phyloP scores from a whole-genome alignment of 2,113 vertebrate species.

The Pygathrix nemaeus region DNA sequence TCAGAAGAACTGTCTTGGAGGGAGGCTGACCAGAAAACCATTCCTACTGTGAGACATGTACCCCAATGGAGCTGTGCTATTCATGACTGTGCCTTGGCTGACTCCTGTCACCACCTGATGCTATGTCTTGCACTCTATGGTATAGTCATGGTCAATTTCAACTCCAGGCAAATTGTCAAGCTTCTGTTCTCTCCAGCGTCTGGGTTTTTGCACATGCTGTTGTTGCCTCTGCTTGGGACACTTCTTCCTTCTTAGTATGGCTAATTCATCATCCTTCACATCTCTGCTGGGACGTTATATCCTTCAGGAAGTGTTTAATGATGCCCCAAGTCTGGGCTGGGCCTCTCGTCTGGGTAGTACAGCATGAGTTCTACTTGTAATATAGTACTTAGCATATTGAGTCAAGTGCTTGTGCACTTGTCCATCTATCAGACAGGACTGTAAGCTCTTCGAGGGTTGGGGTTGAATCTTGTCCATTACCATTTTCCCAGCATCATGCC shows the following conservation, averaged over 20 bases:
- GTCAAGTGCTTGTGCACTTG: neutral
- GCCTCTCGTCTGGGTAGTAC: neutral
- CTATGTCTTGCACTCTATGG: neutral
- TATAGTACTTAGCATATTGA: neutral
- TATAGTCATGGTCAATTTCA: no score
- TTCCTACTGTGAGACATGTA: neutral
- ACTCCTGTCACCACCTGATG: neutral
- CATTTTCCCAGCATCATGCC: neutral
- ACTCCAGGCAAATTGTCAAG: neutral
- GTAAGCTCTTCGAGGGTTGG: neutral
- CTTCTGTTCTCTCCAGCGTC: neutral
- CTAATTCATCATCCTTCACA: neutral
- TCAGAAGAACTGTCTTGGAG: neutral
- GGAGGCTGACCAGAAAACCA: neutral
- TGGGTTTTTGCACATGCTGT: neutral
- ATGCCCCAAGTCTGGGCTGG: neutral
- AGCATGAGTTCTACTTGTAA: neutral
- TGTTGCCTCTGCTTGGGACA: neutral
- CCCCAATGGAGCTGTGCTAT: neutral
- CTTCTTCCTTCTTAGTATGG: neutral
- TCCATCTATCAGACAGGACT: neutral
- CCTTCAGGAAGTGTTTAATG: neutral
- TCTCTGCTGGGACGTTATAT: neutral
- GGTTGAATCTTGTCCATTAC: neutral
- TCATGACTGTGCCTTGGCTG: no score